phyloP scores from a whole-genome alignment of 2,888 invertebrate genomes.

The Timema cristinae region DNA sequence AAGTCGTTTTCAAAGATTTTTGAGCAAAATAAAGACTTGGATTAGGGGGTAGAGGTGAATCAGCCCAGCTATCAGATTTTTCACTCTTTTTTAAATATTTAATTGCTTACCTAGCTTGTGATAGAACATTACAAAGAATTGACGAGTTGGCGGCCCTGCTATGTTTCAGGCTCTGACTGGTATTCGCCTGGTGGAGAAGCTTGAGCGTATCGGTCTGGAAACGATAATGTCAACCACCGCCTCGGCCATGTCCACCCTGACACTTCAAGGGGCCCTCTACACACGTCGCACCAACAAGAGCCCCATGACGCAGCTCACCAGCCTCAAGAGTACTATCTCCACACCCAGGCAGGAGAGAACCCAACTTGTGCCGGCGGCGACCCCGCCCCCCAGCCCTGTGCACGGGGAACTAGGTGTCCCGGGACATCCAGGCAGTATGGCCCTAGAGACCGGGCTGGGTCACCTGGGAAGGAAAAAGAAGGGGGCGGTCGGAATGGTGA shows the following conservation, averaged over 20 bases:
- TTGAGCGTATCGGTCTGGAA: constrained; percentile 65
- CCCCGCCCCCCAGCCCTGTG: constrained; percentile 39
- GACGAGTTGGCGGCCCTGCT: neutral
- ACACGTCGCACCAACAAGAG: constrained; percentile 61
- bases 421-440: constrained; percentile 40
- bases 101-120: too few relatives aligned
- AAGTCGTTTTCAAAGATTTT: too few relatives aligned
- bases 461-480: constrained; percentile 43
- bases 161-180: constrained; percentile 46
- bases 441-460: constrained; percentile 44
- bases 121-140: neutral
- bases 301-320: constrained; percentile 76
- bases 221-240: constrained; percentile 60
- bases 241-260: constrained; percentile 57
- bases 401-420: constrained; percentile 54
- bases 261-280: constrained; percentile 58
- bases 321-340: constrained; percentile 54
- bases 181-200: constrained; percentile 58
- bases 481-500: constrained; percentile 31
- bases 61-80: too few relatives aligned
- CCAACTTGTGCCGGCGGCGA: constrained; percentile 36
- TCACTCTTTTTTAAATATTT: too few relatives aligned
- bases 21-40: too few relatives aligned
- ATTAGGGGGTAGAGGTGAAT: too few relatives aligned
- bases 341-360: neutral